phyloP scores from a whole-genome alignment of 1,140 invertebrate species.

The Trachymyrmex cornetzi region DNA sequence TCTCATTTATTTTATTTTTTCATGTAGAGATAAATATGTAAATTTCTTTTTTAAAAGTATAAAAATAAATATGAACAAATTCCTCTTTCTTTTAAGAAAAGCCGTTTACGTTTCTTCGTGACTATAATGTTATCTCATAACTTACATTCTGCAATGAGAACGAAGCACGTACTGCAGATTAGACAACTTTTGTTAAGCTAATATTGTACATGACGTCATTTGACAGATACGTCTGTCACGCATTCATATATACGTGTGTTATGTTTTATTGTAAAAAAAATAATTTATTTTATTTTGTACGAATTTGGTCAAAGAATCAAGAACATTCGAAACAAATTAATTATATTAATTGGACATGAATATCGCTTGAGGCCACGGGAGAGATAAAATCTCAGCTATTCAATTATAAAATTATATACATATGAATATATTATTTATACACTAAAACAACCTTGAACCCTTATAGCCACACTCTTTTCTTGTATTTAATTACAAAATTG shows the following conservation, averaged over 20 bases:
- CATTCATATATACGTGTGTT: neutral
- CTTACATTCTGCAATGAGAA: conserved; percentile 49
- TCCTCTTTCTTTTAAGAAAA: neutral
- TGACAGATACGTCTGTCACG: conserved; percentile 1
- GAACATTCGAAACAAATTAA: neutral
- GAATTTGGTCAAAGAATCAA: neutral
- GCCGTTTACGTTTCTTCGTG: neutral
- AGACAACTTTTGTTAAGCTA: conserved; percentile 66
- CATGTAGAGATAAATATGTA: neutral
- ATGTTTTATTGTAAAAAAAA: neutral
- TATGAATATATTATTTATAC: too few species aligned
- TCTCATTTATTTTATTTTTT: neutral
- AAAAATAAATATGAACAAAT: conserved; percentile 9
- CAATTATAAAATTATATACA: neutral
- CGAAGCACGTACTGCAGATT: conserved; percentile 68
- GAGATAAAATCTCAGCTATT: neutral
- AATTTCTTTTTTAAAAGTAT: neutral
- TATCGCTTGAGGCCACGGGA: neutral
- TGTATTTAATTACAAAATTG: neutral
- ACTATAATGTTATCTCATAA: conserved; percentile 40
- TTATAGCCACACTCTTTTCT: too few species aligned
- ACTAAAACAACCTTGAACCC: too few species aligned
- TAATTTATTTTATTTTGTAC: neutral
- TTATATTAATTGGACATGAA: neutral
- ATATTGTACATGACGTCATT: conserved; percentile 55